These are phyloP conservation scores for Talpa occidentalis DNA, from an alignment of 2,113 vertebrate genomes.

Conservation along the genomic window DNA sequence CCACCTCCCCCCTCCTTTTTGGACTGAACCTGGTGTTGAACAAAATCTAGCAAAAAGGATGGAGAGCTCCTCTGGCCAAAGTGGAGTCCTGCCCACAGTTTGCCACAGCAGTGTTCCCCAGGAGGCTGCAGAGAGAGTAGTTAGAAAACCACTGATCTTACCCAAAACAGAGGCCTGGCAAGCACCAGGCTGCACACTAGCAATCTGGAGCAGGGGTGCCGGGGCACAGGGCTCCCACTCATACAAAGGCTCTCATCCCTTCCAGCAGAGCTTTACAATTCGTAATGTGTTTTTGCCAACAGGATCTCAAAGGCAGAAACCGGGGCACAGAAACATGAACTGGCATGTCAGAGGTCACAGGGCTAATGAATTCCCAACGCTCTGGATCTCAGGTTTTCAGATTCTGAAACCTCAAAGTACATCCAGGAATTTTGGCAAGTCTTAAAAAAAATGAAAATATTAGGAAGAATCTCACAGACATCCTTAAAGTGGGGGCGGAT, in stretches of 20 bases:
- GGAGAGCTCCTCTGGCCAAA: background rate
- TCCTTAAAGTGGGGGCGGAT: background rate
- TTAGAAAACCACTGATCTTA: background rate
- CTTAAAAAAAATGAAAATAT: background rate
- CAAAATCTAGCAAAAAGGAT: background rate
- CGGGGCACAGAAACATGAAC: too few species aligned
- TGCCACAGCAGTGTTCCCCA: background rate
- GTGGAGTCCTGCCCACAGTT: background rate
- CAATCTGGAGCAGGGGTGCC: background rate
- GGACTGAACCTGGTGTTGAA: too few species aligned
- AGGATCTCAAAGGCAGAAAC: background rate
- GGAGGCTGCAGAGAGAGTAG: background rate
- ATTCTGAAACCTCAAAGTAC: background rate
- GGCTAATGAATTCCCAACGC: background rate
- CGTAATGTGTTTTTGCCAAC: too few species aligned
- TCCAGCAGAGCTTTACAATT: background rate
- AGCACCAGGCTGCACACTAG: too few species aligned
- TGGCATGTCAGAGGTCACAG: background rate
- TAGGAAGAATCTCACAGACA: background rate
- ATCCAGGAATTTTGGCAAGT: background rate
- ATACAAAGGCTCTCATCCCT: background rate
- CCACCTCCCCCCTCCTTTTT: too few species aligned
- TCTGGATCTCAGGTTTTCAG: background rate
- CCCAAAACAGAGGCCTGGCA: background rate
- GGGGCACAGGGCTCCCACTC: background rate